These are phyloP conservation scores for Crepidodera aurea DNA, from an alignment of 2,888 invertebrate genomes.

Conservation along the genomic window DNA sequence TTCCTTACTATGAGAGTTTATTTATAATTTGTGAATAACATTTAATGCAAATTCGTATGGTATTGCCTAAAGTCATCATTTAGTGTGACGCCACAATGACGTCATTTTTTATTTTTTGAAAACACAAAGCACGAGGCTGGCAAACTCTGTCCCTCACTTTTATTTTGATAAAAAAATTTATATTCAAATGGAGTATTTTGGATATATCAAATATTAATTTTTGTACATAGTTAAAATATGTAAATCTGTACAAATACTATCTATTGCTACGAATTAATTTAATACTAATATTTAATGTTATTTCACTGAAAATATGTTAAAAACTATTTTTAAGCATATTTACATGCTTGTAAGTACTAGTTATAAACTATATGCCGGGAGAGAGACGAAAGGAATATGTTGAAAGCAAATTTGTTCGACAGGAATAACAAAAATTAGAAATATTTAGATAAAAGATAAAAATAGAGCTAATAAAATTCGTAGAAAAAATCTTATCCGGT, in stretches of 20 bases:
- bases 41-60: slow-evolving; percentile 8
- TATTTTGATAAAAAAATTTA: no score
- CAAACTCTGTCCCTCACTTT: slow-evolving; percentile 54
- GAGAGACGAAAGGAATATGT: not conserved
- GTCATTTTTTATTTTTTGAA: slow-evolving; percentile 44
- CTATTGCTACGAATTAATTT: not conserved
- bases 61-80: slow-evolving; percentile 37
- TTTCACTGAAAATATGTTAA: slow-evolving; percentile 9
- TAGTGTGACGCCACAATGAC: slow-evolving; percentile 50
- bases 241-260: not conserved
- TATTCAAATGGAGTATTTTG: not conserved
- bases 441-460: no score
- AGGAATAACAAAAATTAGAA: not conserved
- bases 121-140: slow-evolving; percentile 60
- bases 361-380: slow-evolving; percentile 13
- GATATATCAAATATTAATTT: slow-evolving; percentile 10
- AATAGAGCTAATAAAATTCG: no score
- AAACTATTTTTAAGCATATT: slow-evolving; percentile 41
- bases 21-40: not conserved
- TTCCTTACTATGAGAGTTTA: not conserved
- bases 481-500: no score
- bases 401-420: no score
- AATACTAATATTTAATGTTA: not conserved
- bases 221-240: not conserved
- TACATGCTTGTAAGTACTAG: slow-evolving; percentile 39